These are phyloP conservation scores for Hippocampus mohnikei DNA, from an alignment of 2,113 vertebrate genomes.

Conservation along the genomic window DNA sequence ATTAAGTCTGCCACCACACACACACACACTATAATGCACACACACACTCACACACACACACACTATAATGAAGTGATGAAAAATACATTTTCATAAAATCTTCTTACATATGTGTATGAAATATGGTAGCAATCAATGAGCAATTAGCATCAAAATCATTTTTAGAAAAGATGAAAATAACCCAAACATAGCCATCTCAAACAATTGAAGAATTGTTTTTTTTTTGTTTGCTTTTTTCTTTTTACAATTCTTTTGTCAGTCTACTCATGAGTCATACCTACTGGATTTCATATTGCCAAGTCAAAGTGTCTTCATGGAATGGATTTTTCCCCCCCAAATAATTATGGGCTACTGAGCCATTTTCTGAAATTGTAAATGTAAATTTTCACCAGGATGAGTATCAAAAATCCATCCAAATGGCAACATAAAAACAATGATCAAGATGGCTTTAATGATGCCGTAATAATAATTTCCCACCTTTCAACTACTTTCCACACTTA, in stretches of 20 bases:
- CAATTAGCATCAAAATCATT: background rate
- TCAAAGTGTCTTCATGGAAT: background rate
- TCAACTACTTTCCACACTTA: conserved; percentile 12
- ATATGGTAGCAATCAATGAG: too few species aligned
- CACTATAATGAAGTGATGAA: too few species aligned
- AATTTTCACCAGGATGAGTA: background rate
- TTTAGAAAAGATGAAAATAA: background rate
- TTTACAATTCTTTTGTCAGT: background rate
- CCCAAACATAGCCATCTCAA: background rate
- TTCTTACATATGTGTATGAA: too few species aligned
- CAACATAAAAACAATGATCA: background rate
- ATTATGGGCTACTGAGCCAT: background rate
- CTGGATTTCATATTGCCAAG: background rate
- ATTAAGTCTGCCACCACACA: background rate
- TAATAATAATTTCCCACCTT: background rate
- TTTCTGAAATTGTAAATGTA: background rate
- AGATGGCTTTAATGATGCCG: background rate
- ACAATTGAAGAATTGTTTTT: background rate
- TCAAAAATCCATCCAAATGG: background rate
- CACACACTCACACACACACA: too few species aligned
- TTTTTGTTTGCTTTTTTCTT: too few species aligned
- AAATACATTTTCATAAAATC: too few species aligned
- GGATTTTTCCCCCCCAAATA: background rate
- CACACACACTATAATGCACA: background rate
- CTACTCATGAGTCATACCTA: background rate